A percentile compares a stretch with the other conserved stretches of the same genome.
These are phyloP conservation scores for Ceratina australensis DNA, from an alignment of 1,140 invertebrate genomes.

Conservation along the genomic window DNA sequence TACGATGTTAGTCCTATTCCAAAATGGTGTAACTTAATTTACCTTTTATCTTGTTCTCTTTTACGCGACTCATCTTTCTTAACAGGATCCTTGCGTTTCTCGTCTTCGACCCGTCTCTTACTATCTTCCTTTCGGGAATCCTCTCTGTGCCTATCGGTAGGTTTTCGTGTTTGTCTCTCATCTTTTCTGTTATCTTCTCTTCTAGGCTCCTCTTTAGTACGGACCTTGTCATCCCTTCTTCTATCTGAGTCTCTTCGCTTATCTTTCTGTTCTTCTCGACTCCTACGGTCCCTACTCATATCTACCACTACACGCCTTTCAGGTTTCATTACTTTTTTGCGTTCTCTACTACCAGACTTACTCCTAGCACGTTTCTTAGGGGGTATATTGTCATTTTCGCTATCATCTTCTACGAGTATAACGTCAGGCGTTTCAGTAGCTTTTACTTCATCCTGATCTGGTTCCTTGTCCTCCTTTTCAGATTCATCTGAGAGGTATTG, in stretches of 20 bases:
- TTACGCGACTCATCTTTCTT: conserved; percentile 72
- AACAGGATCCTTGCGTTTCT: conserved; percentile 66
- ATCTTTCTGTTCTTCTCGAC: conserved; percentile 69
- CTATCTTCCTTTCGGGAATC: conserved; percentile 74
- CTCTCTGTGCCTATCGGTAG: conserved; percentile 72
- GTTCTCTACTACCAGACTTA: conserved; percentile 69
- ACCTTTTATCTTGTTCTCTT: conserved; percentile 74
- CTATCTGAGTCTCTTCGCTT: conserved; percentile 70
- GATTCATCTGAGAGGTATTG: conserved; percentile 77
- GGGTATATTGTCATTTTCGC: conserved; percentile 66
- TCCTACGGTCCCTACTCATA: conserved; percentile 73
- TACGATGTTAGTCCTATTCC: too few relatives aligned
- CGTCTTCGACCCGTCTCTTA: conserved; percentile 71
- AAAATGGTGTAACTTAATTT: conserved; percentile 18
- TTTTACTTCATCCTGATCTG: conserved; percentile 56
- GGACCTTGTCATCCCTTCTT: conserved; percentile 68
- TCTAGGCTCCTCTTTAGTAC: conserved; percentile 64
- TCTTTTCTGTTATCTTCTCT: conserved; percentile 77
- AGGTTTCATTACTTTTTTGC: conserved; percentile 70
- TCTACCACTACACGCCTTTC: conserved; percentile 76
- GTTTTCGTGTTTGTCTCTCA: conserved; percentile 69
- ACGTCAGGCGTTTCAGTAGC: conserved; percentile 72
- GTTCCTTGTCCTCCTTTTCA: conserved; percentile 70
- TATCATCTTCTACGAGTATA: conserved; percentile 77
- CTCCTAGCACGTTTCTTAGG: conserved; percentile 71